Evolutionary conservation across 2,797 vertebrate species (phyloP), one percentile per base, ranked within the genome.

Genomic region (Hyperoplus immaculatus): DNA sequence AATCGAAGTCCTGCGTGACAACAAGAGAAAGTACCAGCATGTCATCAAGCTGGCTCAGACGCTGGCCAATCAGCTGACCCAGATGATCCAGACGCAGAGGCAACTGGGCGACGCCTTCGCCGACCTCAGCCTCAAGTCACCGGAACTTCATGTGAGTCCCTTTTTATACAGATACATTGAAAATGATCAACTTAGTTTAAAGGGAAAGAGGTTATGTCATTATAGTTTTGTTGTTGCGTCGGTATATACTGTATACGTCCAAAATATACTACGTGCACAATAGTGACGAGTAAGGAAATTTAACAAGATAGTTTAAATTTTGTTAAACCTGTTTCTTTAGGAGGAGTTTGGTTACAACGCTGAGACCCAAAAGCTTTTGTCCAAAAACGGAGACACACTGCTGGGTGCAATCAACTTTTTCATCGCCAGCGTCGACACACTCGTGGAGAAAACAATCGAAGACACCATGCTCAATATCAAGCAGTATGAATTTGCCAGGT

Each of bases 291-390:
- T 42, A 41, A 47, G 18, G 39, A 10, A 21, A 50, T 7, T 38
- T 36, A 3, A 47, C 0, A 0, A 1, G 7, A 13, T 12, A 43
- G 1, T 45, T 43, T 15, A 2, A 15, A 21, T 12, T 29, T 6
- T 36, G 13, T 50, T 55, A 0, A 15, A 12, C 68, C 5, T 93
- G 69, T 94, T 29, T 72, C 90, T 95, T 87, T 83, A 99, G 98
- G 98, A 99, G 94, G 98, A 99, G 93, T 99, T 99, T 94, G 97
- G 97, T 84, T 99, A 97, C 93, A 99, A 99, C 46, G 98, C 98
- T 79, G 98, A 99, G 55, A 99, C 98, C 4, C 98, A 99, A 95
- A 99, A 97, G 91, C 96, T 99, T 78, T 92, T 99, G 90, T 97
- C 97, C 90, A 99, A 98, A 96, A 99, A 99, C 55, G 98, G 97